Percentiles rank a stretch among this genome's conserved stretches.
Conservation (phyloP, 2,113 vertebrate species). For the Petrocephalus zakoni region DNA sequence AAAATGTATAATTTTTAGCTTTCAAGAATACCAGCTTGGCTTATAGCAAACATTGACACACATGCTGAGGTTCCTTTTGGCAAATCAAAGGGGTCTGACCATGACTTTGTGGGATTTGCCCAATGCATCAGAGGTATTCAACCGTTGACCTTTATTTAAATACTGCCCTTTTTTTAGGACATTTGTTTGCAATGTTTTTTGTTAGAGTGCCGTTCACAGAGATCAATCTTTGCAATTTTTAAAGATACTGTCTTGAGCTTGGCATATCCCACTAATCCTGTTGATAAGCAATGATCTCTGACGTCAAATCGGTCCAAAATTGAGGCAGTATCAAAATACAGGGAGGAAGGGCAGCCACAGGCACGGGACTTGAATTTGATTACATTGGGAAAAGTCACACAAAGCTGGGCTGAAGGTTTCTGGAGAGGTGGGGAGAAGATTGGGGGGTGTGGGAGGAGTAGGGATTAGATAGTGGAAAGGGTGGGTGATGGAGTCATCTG, state of each 20-base stretch:
- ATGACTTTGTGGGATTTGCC: neutral
- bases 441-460: neutral
- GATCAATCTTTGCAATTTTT: neutral
- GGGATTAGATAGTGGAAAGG: neutral
- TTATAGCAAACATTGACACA: neutral
- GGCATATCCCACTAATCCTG: neutral
- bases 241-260: neutral
- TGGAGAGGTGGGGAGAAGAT: neutral
- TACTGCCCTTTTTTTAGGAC: neutral
- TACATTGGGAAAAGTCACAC: neutral
- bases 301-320: neutral
- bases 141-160: neutral
- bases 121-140: neutral
- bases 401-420: neutral
- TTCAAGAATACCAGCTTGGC: neutral
- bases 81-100: neutral
- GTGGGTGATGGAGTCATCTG: neutral
- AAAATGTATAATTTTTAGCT: neutral
- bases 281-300: neutral
- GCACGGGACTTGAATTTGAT: too few species aligned
- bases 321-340: too few species aligned
- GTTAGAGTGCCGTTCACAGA: neutral
- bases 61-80: neutral
- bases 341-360: too few species aligned
- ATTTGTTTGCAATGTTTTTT: neutral